A percentile compares a stretch with the other conserved stretches of the same genome.
Conservation (phyloP, 2,113 vertebrate genomes). For the Drymodes brunneopygia region DNA sequence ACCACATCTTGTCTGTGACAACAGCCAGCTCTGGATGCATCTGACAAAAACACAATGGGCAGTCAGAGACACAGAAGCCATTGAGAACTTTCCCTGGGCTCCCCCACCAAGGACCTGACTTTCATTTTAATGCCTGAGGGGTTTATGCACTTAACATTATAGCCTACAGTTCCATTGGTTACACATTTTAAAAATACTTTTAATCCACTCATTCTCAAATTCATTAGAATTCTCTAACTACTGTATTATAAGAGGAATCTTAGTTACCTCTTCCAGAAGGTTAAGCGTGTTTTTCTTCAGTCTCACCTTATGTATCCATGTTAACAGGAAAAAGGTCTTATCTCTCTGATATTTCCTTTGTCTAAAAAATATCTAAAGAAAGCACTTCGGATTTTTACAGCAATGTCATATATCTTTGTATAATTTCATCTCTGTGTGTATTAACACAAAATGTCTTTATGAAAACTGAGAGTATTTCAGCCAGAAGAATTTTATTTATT, state of each 20-base stretch:
- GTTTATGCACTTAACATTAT: background rate
- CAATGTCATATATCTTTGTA: background rate
- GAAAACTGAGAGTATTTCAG: background rate
- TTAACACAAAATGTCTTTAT: background rate
- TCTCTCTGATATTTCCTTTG: background rate
- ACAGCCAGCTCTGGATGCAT: background rate
- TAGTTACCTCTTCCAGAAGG: background rate
- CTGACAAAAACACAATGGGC: background rate
- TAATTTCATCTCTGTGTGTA: background rate
- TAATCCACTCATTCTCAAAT: background rate
- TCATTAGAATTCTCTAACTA: background rate
- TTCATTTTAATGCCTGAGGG: background rate
- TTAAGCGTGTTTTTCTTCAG: background rate
- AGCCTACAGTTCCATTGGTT: background rate
- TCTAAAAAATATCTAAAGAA: background rate
- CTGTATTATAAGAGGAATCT: background rate
- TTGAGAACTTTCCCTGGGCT: background rate
- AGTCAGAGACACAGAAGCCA: rapidly evolving
- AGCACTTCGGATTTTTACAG: background rate
- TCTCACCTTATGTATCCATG: background rate
- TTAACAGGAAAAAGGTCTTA: background rate
- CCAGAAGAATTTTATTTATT: background rate
- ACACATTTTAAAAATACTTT: background rate
- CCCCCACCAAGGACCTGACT: background rate
- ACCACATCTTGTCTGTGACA: background rate